These are phyloP conservation scores for Drosophila formosana DNA, from an alignment of 2,888 invertebrate genomes.

Conservation along the genomic window DNA sequence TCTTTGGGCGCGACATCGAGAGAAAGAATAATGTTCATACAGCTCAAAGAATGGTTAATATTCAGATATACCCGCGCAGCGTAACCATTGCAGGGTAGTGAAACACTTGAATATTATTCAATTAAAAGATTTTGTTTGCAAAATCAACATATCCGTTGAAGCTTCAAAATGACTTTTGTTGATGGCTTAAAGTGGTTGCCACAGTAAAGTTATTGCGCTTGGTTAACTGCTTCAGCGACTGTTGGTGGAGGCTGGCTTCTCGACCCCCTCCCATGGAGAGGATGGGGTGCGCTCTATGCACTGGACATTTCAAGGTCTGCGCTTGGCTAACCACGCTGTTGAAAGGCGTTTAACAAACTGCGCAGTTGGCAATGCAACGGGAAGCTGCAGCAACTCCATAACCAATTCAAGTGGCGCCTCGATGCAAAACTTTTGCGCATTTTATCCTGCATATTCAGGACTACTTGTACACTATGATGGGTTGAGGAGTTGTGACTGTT, in stretches of 20 bases:
- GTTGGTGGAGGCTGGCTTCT: slow-evolving; percentile 9
- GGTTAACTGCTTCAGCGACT: slow-evolving; percentile 61
- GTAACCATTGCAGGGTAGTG: neutral
- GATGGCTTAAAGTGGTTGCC: slow-evolving; percentile 60
- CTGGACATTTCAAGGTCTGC: slow-evolving; percentile 74
- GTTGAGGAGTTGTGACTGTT: neutral
- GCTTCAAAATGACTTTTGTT: slow-evolving; percentile 71
- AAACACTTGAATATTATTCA: slow-evolving; percentile 57
- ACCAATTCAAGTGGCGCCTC: slow-evolving; percentile 69
- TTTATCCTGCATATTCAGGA: slow-evolving; percentile 57
- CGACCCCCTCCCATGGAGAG: slow-evolving; percentile 4
- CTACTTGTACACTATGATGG: slow-evolving; percentile 12
- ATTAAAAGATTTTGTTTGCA: slow-evolving; percentile 76
- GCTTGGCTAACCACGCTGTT: slow-evolving; percentile 76
- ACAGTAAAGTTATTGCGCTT: slow-evolving; percentile 66
- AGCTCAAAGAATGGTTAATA: too few relatives aligned
- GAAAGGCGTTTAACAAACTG: slow-evolving; percentile 81
- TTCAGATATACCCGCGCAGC: neutral
- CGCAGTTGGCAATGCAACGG: slow-evolving; percentile 59
- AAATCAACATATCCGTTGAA: slow-evolving; percentile 69
- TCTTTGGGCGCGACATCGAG: too few relatives aligned
- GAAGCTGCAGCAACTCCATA: slow-evolving; percentile 52
- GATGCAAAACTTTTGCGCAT: slow-evolving; percentile 72
- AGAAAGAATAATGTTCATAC: too few relatives aligned
- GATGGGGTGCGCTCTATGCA: slow-evolving; percentile 26